Conservation (phyloP, 2,888 invertebrate genomes). For the Byasa hedistus region DNA sequence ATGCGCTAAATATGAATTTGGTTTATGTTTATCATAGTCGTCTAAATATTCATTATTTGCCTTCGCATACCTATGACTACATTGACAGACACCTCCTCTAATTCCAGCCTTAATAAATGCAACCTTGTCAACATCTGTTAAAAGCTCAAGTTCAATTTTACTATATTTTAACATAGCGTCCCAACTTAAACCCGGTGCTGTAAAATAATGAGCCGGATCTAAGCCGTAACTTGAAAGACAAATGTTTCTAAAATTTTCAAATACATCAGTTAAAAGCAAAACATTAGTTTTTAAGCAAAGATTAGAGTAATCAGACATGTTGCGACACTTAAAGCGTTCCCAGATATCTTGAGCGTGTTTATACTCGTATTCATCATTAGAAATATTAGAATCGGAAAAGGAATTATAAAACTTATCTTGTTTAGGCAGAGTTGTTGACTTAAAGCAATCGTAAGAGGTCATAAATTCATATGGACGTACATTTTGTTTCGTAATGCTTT, state of each 20-base stretch:
- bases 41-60: too few species aligned
- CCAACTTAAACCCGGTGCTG: conserved; percentile 37
- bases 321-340: conserved; percentile 30
- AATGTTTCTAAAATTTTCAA: conserved; percentile 46
- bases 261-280: conserved; percentile 43
- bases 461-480: conserved; percentile 25
- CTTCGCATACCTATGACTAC: too few species aligned
- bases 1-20: conserved; percentile 31
- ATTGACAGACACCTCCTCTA: too few species aligned
- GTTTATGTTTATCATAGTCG: conserved; percentile 38
- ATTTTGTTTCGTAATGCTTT: conserved; percentile 11
- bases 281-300: conserved; percentile 46
- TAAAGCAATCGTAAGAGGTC: conserved; percentile 28
- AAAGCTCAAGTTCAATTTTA: conserved; percentile 36
- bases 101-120: too few species aligned
- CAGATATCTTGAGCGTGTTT: conserved; percentile 36
- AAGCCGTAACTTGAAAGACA: too few species aligned
- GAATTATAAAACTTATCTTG: conserved; percentile 20
- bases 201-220: too few species aligned
- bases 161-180: conserved; percentile 34
- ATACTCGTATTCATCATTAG: conserved; percentile 21
- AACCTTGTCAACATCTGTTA: too few species aligned
- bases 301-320: conserved; percentile 42
- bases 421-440: conserved; percentile 21
- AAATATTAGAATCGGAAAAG: conserved; percentile 10